Percentiles rank a stretch among this genome's conserved stretches.
Evolutionary conservation across 2,113 vertebrate genomes (phyloP).

Genomic region (Oplegnathus fasciatus): DNA sequence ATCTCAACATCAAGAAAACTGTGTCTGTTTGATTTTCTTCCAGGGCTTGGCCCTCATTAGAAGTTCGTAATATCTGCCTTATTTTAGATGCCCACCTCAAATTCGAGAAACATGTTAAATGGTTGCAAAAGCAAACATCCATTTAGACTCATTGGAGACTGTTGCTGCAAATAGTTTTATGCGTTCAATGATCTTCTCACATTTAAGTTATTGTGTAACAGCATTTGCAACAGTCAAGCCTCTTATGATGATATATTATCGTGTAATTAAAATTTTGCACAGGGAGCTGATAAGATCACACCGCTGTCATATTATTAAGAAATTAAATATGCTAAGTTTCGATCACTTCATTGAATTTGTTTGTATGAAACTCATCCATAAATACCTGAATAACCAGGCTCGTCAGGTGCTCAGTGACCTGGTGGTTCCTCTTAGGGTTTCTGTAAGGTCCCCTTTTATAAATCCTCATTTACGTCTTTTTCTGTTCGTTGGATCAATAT

Average conservation of each 20-base stretch:
- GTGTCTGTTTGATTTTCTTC: not conserved
- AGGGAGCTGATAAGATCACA: too few relatives aligned
- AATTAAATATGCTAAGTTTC: too few relatives aligned
- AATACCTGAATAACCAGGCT: too few relatives aligned
- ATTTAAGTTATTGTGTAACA: not conserved
- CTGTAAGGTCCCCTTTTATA: too few relatives aligned
- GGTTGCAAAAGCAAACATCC: not conserved
- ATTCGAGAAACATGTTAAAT: not conserved
- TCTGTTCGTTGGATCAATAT: too few relatives aligned
- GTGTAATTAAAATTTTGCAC: too few relatives aligned
- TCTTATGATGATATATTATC: not conserved
- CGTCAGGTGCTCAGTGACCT: too few relatives aligned
- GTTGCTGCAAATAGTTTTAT: not conserved
- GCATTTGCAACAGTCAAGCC: not conserved
- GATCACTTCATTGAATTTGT: too few relatives aligned
- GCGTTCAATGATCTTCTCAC: not conserved
- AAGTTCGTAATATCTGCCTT: not conserved
- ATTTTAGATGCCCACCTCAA: not conserved
- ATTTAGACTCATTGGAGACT: not conserved
- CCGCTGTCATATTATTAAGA: too few relatives aligned
- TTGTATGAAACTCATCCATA: too few relatives aligned
- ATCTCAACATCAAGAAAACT: not conserved
- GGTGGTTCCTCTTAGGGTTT: too few relatives aligned
- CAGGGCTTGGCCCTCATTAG: not conserved
- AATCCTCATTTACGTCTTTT: too few relatives aligned